phyloP scores from a whole-genome alignment of 2,888 invertebrate species.

The Amphipoea oculea region DNA sequence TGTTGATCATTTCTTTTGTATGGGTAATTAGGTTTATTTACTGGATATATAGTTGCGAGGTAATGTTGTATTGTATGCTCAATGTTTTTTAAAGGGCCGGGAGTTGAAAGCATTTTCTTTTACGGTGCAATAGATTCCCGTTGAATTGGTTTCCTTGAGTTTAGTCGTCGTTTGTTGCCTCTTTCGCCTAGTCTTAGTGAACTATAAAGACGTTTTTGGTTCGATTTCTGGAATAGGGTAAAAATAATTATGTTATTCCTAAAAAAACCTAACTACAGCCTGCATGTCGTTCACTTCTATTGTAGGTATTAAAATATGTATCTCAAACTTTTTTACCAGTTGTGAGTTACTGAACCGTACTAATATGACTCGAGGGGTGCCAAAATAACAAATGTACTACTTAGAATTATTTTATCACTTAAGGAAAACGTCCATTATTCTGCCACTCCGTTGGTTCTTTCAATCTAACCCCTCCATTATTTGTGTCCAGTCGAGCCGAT shows the following conservation, averaged over 20 bases:
- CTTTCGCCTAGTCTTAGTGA: not conserved
- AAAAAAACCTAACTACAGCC: not conserved
- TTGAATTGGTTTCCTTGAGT: constrained; percentile 23
- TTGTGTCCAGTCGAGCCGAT: constrained; percentile 93
- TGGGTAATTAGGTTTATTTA: constrained; percentile 65
- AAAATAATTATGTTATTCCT: no score
- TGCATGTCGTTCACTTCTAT: not conserved
- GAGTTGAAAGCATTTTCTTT: constrained; percentile 40
- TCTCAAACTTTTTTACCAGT: not conserved
- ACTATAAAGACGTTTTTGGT: not conserved
- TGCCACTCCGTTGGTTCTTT: constrained; percentile 19
- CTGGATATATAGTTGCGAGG: constrained; percentile 45
- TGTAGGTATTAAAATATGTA: not conserved
- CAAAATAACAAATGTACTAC: constrained; percentile 36
- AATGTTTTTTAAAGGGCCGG: constrained; percentile 37
- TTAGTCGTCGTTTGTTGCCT: constrained; percentile 1
- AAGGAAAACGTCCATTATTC: constrained; percentile 42
- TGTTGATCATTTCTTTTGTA: constrained; percentile 69
- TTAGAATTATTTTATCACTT: constrained; percentile 49
- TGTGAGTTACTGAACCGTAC: constrained; percentile 7
- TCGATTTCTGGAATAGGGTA: not conserved
- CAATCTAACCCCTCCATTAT: constrained; percentile 48
- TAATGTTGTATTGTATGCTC: constrained; percentile 44
- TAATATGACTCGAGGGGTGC: constrained; percentile 30
- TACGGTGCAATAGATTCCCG: constrained; percentile 40